Base-by-base conservation (phyloP, 2,113 vertebrate genomes). In the Fregetta grallaria region DNA sequence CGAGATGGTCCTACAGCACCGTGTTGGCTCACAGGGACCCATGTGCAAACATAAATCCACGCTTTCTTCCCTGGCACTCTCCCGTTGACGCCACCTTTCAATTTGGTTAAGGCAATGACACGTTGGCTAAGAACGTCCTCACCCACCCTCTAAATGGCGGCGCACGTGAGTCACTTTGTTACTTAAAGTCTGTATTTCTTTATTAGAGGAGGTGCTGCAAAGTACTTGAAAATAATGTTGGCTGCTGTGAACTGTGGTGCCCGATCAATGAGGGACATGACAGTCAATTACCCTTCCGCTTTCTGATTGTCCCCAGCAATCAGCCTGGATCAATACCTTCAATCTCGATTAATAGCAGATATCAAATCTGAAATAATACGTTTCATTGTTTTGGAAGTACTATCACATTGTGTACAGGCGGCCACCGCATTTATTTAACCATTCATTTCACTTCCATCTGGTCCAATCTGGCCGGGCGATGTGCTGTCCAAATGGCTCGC, bases 281-380 rank as follows among this genome's bases (percentile, higher is more conserved):
- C 97, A 98, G 97, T 81, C 98, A 97, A 98, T 98, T 98, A 98
- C 95, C 95, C 94, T 96, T 96, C 97, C 93, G 72, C 98, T 98
- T 97, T 94, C 97, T 98, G 97, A 98, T 97, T 96, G 95, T 97
- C 89, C 88, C 87, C 34, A 22, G 96, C 95, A 97, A 98, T 98
- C 98, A 97, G 91, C 86, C 86, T 30, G 4, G 89, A 98, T 98
- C 97, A 76, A 98, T 98, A 96, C 87, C 94, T 97, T 97, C 97
- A 96, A 96, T 97, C 94, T 96, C 86, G 34, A 98, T 97, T 97
- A 97, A 98, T 88, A 97, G 97, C 84, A 73, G 78, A 89, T 93
- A 70, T 11, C 95, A 97, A 95, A 95, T 87, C 92, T 34, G 32
- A 97, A 97, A 86, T 67, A 91, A 84, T 76, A 62, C 0, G 0